A percentile compares a stretch with the other conserved stretches of the same genome.
Conservation (phyloP, 2,797 vertebrate species). For the Gila robusta region DNA sequence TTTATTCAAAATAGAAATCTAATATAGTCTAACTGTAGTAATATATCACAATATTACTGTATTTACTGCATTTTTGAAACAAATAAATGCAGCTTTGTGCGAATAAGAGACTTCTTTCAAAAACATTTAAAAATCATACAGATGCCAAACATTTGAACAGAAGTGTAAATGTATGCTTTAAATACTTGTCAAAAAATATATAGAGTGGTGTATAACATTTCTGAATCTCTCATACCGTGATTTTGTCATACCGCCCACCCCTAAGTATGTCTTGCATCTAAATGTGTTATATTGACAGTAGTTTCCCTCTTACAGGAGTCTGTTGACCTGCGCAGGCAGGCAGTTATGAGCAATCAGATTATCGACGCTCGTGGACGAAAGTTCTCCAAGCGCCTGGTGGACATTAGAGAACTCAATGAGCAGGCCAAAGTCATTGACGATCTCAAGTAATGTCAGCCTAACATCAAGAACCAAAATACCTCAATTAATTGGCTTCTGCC, state of each 20-base stretch:
- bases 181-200: neutral
- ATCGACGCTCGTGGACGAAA: slow-evolving; percentile 90
- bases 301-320: slow-evolving; percentile 80
- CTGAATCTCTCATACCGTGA: neutral
- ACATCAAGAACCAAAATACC: neutral
- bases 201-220: neutral
- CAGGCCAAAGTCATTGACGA: slow-evolving; percentile 99
- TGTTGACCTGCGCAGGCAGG: slow-evolving; percentile 86
- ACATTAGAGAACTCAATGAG: slow-evolving; percentile 97
- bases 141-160: neutral
- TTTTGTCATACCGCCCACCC: slow-evolving; percentile 34
- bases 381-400: slow-evolving; percentile 92
- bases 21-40: no score
- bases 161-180: neutral
- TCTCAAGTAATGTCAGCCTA: slow-evolving; percentile 85
- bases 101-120: neutral
- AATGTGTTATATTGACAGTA: neutral
- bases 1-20: no score
- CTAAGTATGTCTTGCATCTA: slow-evolving; percentile 23
- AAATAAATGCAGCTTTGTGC: neutral
- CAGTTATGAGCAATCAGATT: slow-evolving; percentile 80
- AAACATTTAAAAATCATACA: neutral
- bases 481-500: neutral
- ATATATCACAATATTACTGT: slow-evolving; percentile 1
- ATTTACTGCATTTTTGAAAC: neutral